Evolutionary conservation across 2,113 vertebrate genomes (phyloP), one percentile per base, ranked within the genome.

Genomic region (Cyprinodon tularosa): DNA sequence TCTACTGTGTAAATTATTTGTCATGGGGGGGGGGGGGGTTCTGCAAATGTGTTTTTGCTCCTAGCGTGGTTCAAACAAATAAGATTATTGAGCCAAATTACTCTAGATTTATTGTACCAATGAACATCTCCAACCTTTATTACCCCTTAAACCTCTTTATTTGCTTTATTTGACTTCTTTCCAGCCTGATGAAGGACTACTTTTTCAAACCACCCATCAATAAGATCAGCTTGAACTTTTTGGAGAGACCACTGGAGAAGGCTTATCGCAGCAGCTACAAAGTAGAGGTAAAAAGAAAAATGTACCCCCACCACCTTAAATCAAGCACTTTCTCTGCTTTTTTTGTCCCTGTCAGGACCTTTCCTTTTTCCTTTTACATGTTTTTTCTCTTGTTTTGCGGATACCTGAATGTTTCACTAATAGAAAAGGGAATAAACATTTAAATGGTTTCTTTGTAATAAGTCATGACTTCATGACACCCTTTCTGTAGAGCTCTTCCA

Each of bases 141-240:
- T 29, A 29, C 29, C 29, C 29, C 29, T 29, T 29, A 29, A 29
- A 29, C 29, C 29, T 29, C 29, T 29, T 29, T 29, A 29, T 29
- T 29, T 29, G 3, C 20, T 13, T 37, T 62, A 42, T 40, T 37
- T 47, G 8, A 84, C n/a, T 90, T 77, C 77, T 89, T 90, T 76
- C 82, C 70, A 99, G 98, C 91, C 92, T 99, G 89, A 99, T 99
- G 98, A 98, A 99, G 85, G 96, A 99, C 84, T 98, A 98, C 91
- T 99, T 99, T 93, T 99, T 98, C 91, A 99, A 99, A 77, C 97
- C 98, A 0, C 98, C 98, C 20, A 99, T 99, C 87, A 98, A 96
- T 93, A 97, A 97, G 85, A 90, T 98, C 91, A 99, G 98, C 93
- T 94, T 99, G 82, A 98, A 97, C 91, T 99, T 99, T 93, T 91